Percentiles rank a stretch among this genome's conserved stretches.
Evolutionary conservation across 2,888 invertebrate species (phyloP).

Genomic region (Drosophila neotestacea): DNA sequence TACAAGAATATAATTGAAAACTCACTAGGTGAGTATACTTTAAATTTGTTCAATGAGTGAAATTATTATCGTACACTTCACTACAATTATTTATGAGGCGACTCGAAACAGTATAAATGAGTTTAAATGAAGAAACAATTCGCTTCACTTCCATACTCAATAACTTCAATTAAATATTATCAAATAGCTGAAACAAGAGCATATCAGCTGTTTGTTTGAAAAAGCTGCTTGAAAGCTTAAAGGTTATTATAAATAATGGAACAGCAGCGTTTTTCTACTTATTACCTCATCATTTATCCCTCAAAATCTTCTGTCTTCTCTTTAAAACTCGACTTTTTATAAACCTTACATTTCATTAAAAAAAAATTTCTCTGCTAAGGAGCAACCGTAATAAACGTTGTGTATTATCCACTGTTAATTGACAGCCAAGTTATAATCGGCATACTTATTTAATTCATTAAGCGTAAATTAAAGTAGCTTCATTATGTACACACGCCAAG

Average conservation of each 20-base stretch:
- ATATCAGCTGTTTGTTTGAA: no score
- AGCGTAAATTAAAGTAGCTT: slow-evolving; percentile 26
- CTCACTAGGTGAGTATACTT: slow-evolving; percentile 25
- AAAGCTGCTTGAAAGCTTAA: no score
- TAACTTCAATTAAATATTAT: not conserved
- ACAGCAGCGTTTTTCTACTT: no score
- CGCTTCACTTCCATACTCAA: not conserved
- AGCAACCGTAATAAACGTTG: no score
- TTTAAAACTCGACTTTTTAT: not conserved
- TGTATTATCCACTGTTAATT: not conserved
- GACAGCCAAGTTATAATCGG: slow-evolving; percentile 12
- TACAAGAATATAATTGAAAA: slow-evolving; percentile 57
- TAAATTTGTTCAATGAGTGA: not conserved
- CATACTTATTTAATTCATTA: slow-evolving; percentile 27
- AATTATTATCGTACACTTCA: slow-evolving; percentile 6
- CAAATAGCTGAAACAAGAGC: not conserved
- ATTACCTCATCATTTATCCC: no score
- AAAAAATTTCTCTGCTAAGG: not conserved
- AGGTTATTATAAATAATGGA: no score
- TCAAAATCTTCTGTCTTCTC: not conserved
- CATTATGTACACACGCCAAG: slow-evolving; percentile 21
- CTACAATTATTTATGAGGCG: not conserved
- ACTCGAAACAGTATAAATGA: slow-evolving; percentile 6
- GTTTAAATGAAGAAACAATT: not conserved
- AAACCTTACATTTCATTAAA: not conserved